phyloP scores from a whole-genome alignment of 2,888 invertebrate genomes.

The Apodemia zela region DNA sequence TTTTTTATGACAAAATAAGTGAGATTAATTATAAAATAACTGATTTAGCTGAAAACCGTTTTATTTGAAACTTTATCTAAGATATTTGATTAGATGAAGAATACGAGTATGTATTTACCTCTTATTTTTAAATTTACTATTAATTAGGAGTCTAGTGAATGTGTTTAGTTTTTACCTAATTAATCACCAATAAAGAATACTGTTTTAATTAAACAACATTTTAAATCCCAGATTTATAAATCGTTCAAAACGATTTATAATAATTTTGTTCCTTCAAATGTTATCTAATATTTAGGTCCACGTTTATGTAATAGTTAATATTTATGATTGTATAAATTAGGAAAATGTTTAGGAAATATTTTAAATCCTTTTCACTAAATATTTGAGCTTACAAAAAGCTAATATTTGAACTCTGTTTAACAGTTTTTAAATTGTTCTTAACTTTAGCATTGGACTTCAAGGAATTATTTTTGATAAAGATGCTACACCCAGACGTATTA shows the following conservation, averaged over 20 bases:
- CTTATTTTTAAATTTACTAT: background rate
- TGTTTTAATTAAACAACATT: background rate
- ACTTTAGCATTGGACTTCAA: too few species aligned
- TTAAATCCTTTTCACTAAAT: too few species aligned
- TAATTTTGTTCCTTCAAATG: too few species aligned
- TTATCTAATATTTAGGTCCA: too few species aligned
- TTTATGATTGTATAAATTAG: too few species aligned
- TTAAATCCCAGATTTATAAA: background rate
- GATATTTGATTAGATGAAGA: background rate
- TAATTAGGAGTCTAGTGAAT: background rate
- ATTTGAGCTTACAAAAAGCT: too few species aligned
- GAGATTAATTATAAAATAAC: slow-evolving; percentile 11
- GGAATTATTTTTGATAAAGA: background rate
- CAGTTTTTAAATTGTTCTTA: too few species aligned
- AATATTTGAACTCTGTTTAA: too few species aligned
- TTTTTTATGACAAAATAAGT: slow-evolving; percentile 12
- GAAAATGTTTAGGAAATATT: too few species aligned
- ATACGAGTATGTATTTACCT: background rate
- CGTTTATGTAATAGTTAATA: too few species aligned
- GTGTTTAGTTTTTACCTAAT: background rate
- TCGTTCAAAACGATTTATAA: background rate
- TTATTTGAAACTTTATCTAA: background rate
- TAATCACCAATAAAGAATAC: background rate
- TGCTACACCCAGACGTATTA: background rate
- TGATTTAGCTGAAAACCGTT: background rate